Base-by-base conservation (phyloP, 2,888 invertebrate genomes). In the Cabera pusaria region DNA sequence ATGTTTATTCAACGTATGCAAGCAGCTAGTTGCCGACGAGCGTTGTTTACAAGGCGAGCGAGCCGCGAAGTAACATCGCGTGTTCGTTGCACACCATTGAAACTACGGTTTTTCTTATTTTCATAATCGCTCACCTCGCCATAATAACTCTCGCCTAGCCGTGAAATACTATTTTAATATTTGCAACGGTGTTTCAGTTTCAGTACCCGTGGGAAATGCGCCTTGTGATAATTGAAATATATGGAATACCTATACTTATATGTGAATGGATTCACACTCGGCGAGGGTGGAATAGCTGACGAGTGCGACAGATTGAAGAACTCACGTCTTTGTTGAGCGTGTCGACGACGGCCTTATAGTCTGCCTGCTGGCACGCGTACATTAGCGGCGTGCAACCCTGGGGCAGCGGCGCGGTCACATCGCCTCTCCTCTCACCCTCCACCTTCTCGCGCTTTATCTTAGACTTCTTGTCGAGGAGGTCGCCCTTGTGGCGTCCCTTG, bases 281-380 rank as follows among this genome's bases (percentile, higher is more conserved):
- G n/a, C n/a, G n/a, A n/a, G 16, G 19, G 23, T 37, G 21, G 31
- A 25, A 19, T 36, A 14, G 6, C 8, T 16, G 2, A 16, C 14
- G 12, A 16, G 9, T 35, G 32, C 35, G 47, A 45, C 34, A 35
- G 24, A n/a, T n/a, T 36, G 43, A 56, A 22, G 36, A 56, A 90
- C 91, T 90, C 90, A 95, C 95, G 91, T 95, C 94, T 68, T 92
- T 93, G 64, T 92, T 92, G 59, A 97, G 90, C 57, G 95, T 91
- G 59, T 92, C 92, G 56, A 94, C 90, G 52, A 96, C 95, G 55
- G 93, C 91, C 51, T 92, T 91, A 74, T 95, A 93, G 85, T 95
- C 93, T 31, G 94, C 95, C 75, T 96, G 96, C 82, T 97, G 97
- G 73, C 96, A 96, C 64, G 96, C 96, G 87, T 96, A 95, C 96